Evolutionary conservation across 2,113 vertebrate genomes (phyloP).

Genomic region (Saguinus midas): DNA sequence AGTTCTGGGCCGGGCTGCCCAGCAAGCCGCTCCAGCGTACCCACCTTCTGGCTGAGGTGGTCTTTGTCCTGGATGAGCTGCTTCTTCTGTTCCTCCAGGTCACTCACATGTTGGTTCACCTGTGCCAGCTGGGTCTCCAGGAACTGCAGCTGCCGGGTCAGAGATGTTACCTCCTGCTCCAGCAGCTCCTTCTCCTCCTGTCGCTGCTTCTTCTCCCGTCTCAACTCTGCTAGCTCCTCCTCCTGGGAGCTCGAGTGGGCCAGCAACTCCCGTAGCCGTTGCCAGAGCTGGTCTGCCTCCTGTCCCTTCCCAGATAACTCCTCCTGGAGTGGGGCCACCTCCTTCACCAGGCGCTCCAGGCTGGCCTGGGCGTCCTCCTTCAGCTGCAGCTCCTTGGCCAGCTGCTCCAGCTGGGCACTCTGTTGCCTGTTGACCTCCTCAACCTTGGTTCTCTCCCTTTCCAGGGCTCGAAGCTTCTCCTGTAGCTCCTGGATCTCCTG

Average conservation of each 20-base stretch:
- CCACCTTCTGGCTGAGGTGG: slow-evolving; percentile 76
- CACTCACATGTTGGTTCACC: slow-evolving; percentile 84
- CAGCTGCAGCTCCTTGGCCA: slow-evolving; percentile 84
- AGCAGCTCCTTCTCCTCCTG: slow-evolving; percentile 82
- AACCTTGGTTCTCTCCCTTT: slow-evolving; percentile 80
- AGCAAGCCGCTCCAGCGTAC: slow-evolving; percentile 79
- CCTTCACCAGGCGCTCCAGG: slow-evolving; percentile 83
- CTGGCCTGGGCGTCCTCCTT: slow-evolving; percentile 83
- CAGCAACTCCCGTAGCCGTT: slow-evolving; percentile 86
- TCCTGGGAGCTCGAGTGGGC: slow-evolving; percentile 84
- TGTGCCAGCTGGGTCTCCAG: slow-evolving; percentile 84
- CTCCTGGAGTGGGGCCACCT: slow-evolving; percentile 83
- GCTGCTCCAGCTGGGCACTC: slow-evolving; percentile 78
- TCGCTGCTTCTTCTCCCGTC: slow-evolving; percentile 77
- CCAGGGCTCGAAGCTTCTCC: slow-evolving; percentile 84
- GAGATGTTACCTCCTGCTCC: slow-evolving; percentile 76
- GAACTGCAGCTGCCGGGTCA: slow-evolving; percentile 83
- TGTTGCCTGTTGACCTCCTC: slow-evolving; percentile 81
- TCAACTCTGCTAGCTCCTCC: slow-evolving; percentile 81
- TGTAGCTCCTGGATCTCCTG: slow-evolving; percentile 83
- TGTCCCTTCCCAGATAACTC: slow-evolving; percentile 85
- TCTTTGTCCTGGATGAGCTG: slow-evolving; percentile 85
- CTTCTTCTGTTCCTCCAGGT: slow-evolving; percentile 86
- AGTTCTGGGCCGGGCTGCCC: slow-evolving; percentile 63
- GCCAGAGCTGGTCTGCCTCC: slow-evolving; percentile 86